Evolutionary conservation across 2,888 invertebrate genomes (phyloP), one percentile per base, ranked within the genome.

Genomic region (Sinopyrophorus schimmeli): DNA sequence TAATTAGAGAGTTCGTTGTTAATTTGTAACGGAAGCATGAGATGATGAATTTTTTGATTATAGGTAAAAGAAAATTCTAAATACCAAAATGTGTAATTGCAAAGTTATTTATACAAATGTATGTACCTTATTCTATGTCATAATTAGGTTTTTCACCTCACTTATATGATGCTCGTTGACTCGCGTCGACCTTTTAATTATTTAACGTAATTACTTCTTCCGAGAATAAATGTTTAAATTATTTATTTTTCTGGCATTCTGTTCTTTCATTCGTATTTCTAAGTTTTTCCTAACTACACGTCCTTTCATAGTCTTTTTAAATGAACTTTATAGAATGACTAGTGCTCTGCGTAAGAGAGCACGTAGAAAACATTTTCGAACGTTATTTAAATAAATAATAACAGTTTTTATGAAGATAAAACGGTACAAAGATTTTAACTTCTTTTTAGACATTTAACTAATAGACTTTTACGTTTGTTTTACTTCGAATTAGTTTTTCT

Each of bases 91-190:
- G n/a, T n/a, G n/a, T n/a, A n/a, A n/a, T n/a, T n/a, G n/a, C n/a
- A n/a, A n/a, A n/a, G n/a, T n/a, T n/a, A n/a, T n/a, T n/a, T n/a
- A n/a, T n/a, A n/a, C n/a, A n/a, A n/a, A n/a, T 56, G 54, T 54
- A 53, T 50, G 52, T 56, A 46, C 54, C 55, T 59, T 58, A 60
- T 61, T 59, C 57, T 54, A 55, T 60, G 55, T 61, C 55, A 59
- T 64, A 67, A 66, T 66, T 64, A 62, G 65, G 64, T 67, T 63
- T 61, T 67, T 67, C 64, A 67, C 64, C 66, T 58, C 58, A 60
- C 61, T 58, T 62, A 59, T 47, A 59, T 53, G 61, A 60, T 62
- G 55, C 57, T 59, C 60, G 63, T 61, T 63, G 64, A 63, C 63
- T 64, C 56, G 58, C 54, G 55, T 55, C 64, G 64, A 66, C 66